Base-by-base conservation (phyloP, 2,888 invertebrate genomes). In the Orthosia incerta region DNA sequence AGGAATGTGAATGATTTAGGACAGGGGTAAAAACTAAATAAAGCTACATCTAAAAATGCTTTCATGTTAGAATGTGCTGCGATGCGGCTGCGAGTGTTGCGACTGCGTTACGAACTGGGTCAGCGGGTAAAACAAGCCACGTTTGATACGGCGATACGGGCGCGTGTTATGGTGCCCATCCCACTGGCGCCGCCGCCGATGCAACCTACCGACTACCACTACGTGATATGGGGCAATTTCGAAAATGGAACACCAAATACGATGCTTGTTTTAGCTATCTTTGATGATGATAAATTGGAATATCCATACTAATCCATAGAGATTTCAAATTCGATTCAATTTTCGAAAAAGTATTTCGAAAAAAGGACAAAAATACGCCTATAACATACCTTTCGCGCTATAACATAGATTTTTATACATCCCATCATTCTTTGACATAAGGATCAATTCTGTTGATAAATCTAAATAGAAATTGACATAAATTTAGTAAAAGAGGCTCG, bases 51-150 rank as follows among this genome's bases (percentile, higher is more conserved):
- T 73, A 71, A 79, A 80, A 73, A 77, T 57, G 74, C 71, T 81
- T 76, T 71, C 64, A 76, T 80, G 71, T 59, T 45, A 68, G 71
- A 69, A 69, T 66, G 69, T 73, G 79, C 51, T 65, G 82, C 67
- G 70, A 71, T 77, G 76, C 79, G 76, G 63, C 74, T 84, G 77
- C 76, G 71, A 53, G 80, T 68, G 70, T 78, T 87, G 87, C 88
- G 85, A 76, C 83, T 87, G 88, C 88, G 87, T 88, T 82, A 74
- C 81, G 82, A 94, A 90, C 90, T 92, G 80, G 94, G 94, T 94
- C 94, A 93, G 77, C 86, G 85, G 87, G 88, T 86, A 88, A 79
- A 88, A 86, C 84, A 79, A 87, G 77, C 82, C 79, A 83, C 86
- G 72, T 76, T 85, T 82, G 83, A 83, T 86, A 84, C 82, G 78